Evolutionary conservation across 2,888 invertebrate species (phyloP).

Genomic region (Lithophane ornitopus): DNA sequence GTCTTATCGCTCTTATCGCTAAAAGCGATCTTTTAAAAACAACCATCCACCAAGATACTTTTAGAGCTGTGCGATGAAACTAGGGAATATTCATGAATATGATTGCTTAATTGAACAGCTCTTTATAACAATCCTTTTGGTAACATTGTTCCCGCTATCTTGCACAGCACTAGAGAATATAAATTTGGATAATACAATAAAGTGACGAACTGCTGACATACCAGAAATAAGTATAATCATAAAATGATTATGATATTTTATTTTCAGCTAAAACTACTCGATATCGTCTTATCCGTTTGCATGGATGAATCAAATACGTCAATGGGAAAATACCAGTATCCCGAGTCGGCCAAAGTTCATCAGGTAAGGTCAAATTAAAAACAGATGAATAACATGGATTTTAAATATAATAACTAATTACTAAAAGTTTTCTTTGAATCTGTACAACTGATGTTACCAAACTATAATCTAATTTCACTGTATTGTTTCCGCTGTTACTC

Average conservation of each 20-base stretch:
- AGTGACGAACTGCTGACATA: not conserved
- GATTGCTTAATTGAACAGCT: not conserved
- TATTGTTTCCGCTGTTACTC: not conserved
- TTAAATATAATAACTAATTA: not conserved
- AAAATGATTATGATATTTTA: slow-evolving; percentile 27
- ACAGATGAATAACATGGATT: not conserved
- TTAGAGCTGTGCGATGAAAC: not conserved
- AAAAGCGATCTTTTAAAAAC: not conserved
- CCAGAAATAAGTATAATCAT: not conserved
- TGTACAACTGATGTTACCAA: not conserved
- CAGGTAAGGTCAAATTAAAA: slow-evolving; percentile 90
- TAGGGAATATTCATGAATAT: not conserved
- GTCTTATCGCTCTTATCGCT: not conserved
- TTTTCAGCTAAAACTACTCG: slow-evolving; percentile 96
- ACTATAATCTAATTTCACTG: not conserved
- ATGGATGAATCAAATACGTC: slow-evolving; percentile 98
- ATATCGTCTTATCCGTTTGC: slow-evolving; percentile 97
- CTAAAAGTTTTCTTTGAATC: not conserved
- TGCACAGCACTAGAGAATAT: not conserved
- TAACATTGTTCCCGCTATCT: not conserved
- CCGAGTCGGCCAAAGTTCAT: slow-evolving; percentile 98
- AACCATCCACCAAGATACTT: not conserved
- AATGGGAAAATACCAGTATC: slow-evolving; percentile 98
- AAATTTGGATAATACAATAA: not conserved
- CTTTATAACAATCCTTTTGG: not conserved